These are phyloP conservation scores for Capreolus pygargus DNA, from an alignment of 2,113 vertebrate species.

Conservation along the genomic window DNA sequence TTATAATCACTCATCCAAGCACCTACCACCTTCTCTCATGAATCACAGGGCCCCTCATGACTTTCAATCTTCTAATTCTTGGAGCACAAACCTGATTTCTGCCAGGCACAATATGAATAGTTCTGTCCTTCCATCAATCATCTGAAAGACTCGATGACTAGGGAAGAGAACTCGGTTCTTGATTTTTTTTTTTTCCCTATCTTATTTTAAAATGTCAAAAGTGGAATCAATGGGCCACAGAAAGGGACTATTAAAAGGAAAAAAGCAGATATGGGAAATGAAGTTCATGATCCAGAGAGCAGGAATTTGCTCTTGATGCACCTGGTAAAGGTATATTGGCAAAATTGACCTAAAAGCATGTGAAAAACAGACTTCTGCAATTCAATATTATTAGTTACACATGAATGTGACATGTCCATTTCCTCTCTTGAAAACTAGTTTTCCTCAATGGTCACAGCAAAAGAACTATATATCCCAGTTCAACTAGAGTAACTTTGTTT, in stretches of 20 bases:
- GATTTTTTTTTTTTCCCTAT: neutral
- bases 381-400: neutral
- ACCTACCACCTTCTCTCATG: neutral
- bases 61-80: conserved; percentile 42
- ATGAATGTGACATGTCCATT: neutral
- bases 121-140: conserved; percentile 54
- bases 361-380: neutral
- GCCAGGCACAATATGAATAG: neutral
- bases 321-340: neutral
- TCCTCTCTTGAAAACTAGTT: neutral
- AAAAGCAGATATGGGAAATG: neutral
- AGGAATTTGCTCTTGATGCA: neutral
- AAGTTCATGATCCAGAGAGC: conserved; percentile 7
- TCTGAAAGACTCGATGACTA: conserved; percentile 30
- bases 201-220: conserved; percentile 66
- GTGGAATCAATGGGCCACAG: conserved; percentile 60
- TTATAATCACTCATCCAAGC: neutral
- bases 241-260: neutral
- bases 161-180: conserved; percentile 40
- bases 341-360: neutral
- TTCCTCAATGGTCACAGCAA: neutral
- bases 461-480: neutral
- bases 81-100: conserved; percentile 57
- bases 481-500: neutral
- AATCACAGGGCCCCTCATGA: conserved; percentile 13